A percentile compares a stretch with the other conserved stretches of the same genome.
Conservation (phyloP, 2,113 vertebrate species). For the Theristicus caerulescens region DNA sequence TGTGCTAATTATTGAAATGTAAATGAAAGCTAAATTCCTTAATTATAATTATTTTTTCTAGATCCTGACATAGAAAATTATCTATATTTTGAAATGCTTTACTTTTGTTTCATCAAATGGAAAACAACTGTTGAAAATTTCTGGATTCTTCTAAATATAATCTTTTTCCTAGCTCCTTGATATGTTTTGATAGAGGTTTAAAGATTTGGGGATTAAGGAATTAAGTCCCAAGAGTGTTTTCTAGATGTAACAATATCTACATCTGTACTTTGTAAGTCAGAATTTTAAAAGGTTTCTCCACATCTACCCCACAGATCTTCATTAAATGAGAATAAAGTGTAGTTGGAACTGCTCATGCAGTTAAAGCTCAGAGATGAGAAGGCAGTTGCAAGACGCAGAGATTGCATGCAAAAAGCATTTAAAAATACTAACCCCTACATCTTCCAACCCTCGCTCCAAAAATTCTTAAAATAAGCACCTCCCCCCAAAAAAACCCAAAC, state of each 20-base stretch:
- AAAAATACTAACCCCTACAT: not conserved
- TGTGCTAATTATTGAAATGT: not conserved
- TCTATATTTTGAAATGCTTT: not conserved
- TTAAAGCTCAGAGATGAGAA: not conserved
- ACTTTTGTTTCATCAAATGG: not conserved
- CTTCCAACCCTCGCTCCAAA: rapidly evolving
- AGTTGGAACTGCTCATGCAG: not conserved
- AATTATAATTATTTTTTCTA: not conserved
- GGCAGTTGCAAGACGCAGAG: not conserved
- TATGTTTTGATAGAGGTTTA: not conserved
- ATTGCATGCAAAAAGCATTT: not conserved
- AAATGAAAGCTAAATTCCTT: not conserved
- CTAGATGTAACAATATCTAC: not conserved
- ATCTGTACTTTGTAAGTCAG: not conserved
- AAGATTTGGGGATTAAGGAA: not conserved
- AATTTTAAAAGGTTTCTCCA: not conserved
- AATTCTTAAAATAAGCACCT: not conserved
- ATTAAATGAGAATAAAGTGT: not conserved
- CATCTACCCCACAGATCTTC: not conserved
- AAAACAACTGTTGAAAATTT: not conserved
- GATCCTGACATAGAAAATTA: not conserved
- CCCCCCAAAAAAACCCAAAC: not conserved
- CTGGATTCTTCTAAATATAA: not conserved
- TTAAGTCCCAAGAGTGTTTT: not conserved
- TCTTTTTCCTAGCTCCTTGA: not conserved